Evolutionary conservation across 2,113 vertebrate species (phyloP).

Genomic region (Nycticorax nycticorax): DNA sequence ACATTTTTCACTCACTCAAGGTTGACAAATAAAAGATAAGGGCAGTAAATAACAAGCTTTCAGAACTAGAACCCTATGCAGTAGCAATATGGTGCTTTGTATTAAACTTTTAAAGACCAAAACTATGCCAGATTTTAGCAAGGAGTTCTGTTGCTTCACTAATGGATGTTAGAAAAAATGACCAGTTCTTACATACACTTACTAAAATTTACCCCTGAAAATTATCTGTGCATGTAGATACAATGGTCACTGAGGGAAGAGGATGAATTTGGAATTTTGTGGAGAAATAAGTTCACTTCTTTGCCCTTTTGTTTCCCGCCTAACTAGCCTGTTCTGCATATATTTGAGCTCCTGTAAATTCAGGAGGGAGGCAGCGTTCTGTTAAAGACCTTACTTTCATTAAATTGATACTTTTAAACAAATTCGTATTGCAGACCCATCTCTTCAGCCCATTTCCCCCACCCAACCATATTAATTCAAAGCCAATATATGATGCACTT

Average conservation of each 20-base stretch:
- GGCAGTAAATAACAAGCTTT: not conserved
- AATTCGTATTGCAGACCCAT: not conserved
- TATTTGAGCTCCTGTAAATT: slow-evolving; percentile 5
- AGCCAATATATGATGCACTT: not conserved
- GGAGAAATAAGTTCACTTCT: not conserved
- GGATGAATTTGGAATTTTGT: not conserved
- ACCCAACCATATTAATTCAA: not conserved
- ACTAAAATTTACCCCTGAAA: not conserved
- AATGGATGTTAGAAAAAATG: not conserved
- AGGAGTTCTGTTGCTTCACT: not conserved
- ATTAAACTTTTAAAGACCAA: not conserved
- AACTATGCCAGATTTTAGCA: not conserved
- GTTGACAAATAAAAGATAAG: not conserved
- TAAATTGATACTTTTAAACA: slow-evolving; percentile 26
- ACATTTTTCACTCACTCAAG: not conserved
- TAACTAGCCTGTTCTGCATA: not conserved
- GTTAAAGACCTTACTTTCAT: not conserved
- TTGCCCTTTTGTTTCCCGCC: not conserved
- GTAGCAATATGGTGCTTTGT: not conserved
- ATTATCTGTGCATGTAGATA: not conserved
- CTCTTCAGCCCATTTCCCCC: not conserved
- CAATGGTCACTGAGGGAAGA: not conserved
- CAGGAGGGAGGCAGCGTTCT: not conserved
- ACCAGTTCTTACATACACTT: not conserved
- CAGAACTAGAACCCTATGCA: not conserved